Percentiles rank a stretch among this genome's conserved stretches.
These are phyloP conservation scores for Ataeniobius toweri DNA, from an alignment of 2,797 vertebrate species.

Conservation along the genomic window DNA sequence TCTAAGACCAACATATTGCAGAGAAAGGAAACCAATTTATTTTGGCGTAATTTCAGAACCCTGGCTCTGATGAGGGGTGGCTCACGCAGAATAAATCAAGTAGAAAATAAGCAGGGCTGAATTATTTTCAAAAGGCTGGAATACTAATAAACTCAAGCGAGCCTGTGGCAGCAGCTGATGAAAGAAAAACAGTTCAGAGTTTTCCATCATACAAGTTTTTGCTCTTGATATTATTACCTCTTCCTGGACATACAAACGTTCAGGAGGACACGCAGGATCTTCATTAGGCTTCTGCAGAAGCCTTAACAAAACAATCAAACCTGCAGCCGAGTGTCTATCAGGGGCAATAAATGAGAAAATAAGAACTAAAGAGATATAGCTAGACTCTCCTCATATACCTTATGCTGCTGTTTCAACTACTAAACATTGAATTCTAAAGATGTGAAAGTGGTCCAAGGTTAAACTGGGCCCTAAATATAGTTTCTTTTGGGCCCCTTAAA, in stretches of 20 bases:
- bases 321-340: conserved; percentile 20
- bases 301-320: conserved; percentile 15
- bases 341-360: conserved; percentile 9
- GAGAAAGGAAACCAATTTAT: conserved; percentile 71
- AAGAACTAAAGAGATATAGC: conserved; percentile 41
- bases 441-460: too few relatives aligned
- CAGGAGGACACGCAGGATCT: conserved; percentile 50
- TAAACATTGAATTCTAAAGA: conserved; percentile 23
- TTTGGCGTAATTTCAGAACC: conserved; percentile 75
- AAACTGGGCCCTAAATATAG: not conserved
- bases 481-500: too few relatives aligned
- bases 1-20: conserved; percentile 62
- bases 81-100: conserved; percentile 71
- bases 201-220: conserved; percentile 66
- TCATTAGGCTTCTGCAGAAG: conserved; percentile 30
- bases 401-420: conserved; percentile 22
- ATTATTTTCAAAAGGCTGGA: conserved; percentile 75
- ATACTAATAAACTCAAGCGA: conserved; percentile 63
- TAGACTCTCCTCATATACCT: conserved; percentile 31
- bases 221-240: conserved; percentile 70
- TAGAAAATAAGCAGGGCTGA: conserved; percentile 77
- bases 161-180: conserved; percentile 56
- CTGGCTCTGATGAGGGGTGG: conserved; percentile 68
- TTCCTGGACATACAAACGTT: conserved; percentile 60
- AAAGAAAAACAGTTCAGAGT: conserved; percentile 73